Percentiles rank a stretch among this genome's conserved stretches.
Evolutionary conservation across 2,888 invertebrate genomes (phyloP).

Genomic region (Plebejus argus): DNA sequence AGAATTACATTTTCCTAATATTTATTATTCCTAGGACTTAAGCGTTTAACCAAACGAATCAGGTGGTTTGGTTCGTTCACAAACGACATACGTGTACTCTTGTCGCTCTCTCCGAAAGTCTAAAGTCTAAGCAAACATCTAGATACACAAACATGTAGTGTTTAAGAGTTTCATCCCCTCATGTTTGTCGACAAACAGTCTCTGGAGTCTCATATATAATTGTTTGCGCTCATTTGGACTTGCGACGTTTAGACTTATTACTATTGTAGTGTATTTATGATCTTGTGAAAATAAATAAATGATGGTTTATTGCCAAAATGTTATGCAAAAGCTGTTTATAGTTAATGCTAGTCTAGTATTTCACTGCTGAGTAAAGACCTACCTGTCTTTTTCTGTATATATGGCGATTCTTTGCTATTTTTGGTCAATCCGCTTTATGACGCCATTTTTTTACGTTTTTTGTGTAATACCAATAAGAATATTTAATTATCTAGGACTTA

Average conservation of each 20-base stretch:
- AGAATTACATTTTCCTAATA: too few species aligned
- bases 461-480: too few species aligned
- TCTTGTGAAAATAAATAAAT: not conserved
- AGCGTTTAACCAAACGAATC: not conserved
- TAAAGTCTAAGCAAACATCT: not conserved
- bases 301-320: not conserved
- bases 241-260: not conserved
- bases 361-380: too few species aligned
- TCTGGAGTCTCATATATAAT: slow-evolving; percentile 4
- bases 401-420: too few species aligned
- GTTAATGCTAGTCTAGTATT: too few species aligned
- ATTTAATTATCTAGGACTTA: too few species aligned
- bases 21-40: too few species aligned
- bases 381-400: too few species aligned
- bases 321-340: too few species aligned
- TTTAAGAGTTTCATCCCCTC: not conserved
- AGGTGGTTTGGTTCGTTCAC: not conserved
- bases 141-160: not conserved
- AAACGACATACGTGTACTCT: too few species aligned
- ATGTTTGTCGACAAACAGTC: not conserved
- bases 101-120: not conserved
- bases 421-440: too few species aligned
- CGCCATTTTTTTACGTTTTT: too few species aligned
- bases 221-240: slow-evolving; percentile 7
- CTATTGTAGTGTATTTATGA: not conserved